Percentiles rank a stretch among this genome's conserved stretches.
Evolutionary conservation across 2,113 vertebrate genomes (phyloP).

Genomic region (Microcebus lehilahytsara): DNA sequence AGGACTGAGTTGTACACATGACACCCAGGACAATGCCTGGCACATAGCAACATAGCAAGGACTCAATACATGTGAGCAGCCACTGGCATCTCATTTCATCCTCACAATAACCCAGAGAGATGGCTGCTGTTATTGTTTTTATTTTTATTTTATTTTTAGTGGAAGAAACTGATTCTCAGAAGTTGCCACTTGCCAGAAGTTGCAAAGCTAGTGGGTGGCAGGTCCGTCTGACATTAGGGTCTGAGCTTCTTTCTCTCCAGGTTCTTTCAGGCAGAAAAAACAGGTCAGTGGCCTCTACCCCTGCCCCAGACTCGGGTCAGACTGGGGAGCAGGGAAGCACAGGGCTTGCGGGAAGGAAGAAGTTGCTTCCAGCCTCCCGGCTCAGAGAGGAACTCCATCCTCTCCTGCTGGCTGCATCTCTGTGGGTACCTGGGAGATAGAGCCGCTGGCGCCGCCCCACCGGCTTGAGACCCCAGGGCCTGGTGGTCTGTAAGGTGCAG

Average conservation of each 20-base stretch:
- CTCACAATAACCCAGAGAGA: not conserved
- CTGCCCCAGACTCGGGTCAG: not conserved
- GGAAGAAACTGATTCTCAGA: not conserved
- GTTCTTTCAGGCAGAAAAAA: not conserved
- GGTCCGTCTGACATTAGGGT: not conserved
- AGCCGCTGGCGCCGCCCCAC: not conserved
- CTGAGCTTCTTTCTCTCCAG: not conserved
- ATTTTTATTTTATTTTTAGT: not conserved
- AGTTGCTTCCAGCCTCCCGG: not conserved
- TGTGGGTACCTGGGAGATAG: not conserved
- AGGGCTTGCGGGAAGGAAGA: not conserved
- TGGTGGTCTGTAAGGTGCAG: not conserved
- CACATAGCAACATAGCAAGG: no score
- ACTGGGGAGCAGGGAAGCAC: not conserved
- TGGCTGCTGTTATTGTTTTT: not conserved
- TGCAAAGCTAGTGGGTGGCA: not conserved
- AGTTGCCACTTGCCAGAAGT: not conserved
- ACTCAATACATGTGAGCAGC: not conserved
- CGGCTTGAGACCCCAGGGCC: not conserved
- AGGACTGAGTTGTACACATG: fast-evolving
- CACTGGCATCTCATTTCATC: not conserved
- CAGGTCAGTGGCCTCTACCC: not conserved
- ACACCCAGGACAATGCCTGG: not conserved
- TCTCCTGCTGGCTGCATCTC: not conserved
- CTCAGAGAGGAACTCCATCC: not conserved